phyloP scores from a whole-genome alignment of 2,888 invertebrate genomes.

The Prosopocoilus inquinatus region DNA sequence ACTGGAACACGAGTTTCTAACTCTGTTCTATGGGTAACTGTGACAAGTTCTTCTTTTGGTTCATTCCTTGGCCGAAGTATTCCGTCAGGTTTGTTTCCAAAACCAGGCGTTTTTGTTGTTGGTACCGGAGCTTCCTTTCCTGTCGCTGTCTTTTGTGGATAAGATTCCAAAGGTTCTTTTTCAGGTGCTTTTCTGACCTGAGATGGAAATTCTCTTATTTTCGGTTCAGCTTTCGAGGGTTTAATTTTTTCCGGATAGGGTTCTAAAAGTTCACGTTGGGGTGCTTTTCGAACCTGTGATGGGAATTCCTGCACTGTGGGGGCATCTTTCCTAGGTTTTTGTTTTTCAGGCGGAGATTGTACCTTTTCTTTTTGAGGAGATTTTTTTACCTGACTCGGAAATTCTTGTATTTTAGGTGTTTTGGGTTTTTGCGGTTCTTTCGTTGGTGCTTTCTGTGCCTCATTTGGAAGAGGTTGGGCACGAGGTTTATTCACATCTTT shows the following conservation, averaged over 20 bases:
- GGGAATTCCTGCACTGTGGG: slow-evolving; percentile 13
- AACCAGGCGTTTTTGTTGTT: not conserved
- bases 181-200: slow-evolving; percentile 29
- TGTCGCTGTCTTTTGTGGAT: slow-evolving; percentile 14
- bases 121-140: not conserved
- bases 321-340: slow-evolving; percentile 5
- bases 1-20: slow-evolving; percentile 34
- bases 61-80: not conserved
- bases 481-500: too few relatives aligned
- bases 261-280: slow-evolving; percentile 15
- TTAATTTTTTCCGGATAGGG: slow-evolving; percentile 23
- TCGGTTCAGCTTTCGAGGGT: slow-evolving; percentile 3
- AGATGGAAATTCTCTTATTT: slow-evolving; percentile 28
- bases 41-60: slow-evolving; percentile 11
- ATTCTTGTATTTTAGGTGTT: slow-evolving; percentile 28
- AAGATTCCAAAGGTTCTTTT: slow-evolving; percentile 25
- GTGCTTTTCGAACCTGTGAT: slow-evolving; percentile 2
- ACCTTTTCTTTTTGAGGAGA: slow-evolving; percentile 25
- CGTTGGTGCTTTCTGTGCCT: too few relatives aligned
- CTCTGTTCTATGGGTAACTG: slow-evolving; percentile 9
- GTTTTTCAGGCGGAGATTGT: slow-evolving; percentile 17
- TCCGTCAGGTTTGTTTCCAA: slow-evolving; percentile 1
- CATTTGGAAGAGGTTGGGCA: too few relatives aligned
- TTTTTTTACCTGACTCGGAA: slow-evolving; percentile 29
- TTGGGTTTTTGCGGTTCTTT: slow-evolving; percentile 19